phyloP scores from a whole-genome alignment of 2,888 invertebrate species.

The Erebia epiphron region DNA sequence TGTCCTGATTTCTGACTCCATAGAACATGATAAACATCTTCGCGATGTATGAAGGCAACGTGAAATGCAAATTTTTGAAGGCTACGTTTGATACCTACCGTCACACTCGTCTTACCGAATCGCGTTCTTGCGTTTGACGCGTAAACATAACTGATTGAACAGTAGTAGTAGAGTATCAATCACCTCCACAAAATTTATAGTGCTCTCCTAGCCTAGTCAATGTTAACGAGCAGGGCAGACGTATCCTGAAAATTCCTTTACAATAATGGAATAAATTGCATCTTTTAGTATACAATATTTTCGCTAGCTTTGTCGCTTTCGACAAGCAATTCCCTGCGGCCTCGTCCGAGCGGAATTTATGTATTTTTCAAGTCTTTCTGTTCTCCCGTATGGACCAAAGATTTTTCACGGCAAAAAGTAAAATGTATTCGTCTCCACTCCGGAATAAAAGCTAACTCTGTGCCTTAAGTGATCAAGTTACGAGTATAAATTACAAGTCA shows the following conservation, averaged over 20 bases:
- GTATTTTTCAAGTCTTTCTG: neutral
- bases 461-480: neutral
- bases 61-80: no score
- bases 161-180: no score
- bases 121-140: no score
- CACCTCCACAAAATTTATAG: no score
- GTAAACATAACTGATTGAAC: no score
- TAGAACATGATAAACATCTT: no score
- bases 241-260: constrained; percentile 15
- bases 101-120: no score
- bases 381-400: neutral
- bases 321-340: neutral
- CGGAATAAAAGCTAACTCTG: neutral
- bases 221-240: constrained; percentile 15
- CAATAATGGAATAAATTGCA: constrained; percentile 15
- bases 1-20: no score
- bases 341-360: neutral
- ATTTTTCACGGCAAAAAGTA: neutral
- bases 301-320: neutral
- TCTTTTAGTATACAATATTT: constrained; percentile 8
- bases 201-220: no score
- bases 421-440: neutral
- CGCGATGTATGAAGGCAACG: no score
- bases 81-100: no score
- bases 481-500: no score